Evolutionary conservation across 2,888 invertebrate genomes (phyloP), one percentile per base, ranked within the genome.

Genomic region (Cephus pulcher): DNA sequence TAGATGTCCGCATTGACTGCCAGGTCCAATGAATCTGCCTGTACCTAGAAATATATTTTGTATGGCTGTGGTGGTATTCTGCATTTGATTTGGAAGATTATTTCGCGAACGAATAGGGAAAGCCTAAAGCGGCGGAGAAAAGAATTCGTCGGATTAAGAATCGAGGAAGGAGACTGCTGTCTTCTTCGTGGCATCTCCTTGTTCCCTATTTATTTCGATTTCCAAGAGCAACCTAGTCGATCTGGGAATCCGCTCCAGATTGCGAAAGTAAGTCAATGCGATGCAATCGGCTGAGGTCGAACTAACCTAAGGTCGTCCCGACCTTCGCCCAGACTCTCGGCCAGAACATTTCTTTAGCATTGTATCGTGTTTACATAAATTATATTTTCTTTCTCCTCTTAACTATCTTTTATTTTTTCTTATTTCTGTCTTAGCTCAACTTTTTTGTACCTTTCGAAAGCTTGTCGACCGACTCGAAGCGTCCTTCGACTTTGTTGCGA

Each of bases 401-500:
- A 6, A 15, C 15, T 40, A 40, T 40, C 11, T 15, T 40, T 40
- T 15, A 4, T 4, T 15, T 40, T 40, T 1, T 40, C 12, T 40
- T 40, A 40, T 40, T 40, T 4, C 6, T 23, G 6, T 15, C 15
- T 40, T 40, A 40, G 12, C 40, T 40, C 12, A 70, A 69, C 9
- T 69, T 30, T 73, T 75, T 15, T 34, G 74, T 82, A 93, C 93
- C 92, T 92, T 93, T 93, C 84, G 94, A 93, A 86, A 95, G 92
- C 90, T 94, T 94, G 90, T 94, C 94, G 86, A 96, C 95, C 86
- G 96, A 96, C 90, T 97, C 96, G 92, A 97, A 95, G 88, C 96
- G 95, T 89, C 96, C 95, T 92, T 97, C 97, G 89, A 97, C 96
- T 93, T 97, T 97, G 90, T 96, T 95, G 87, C 97, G 95, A 81